Conservation (phyloP, 2,888 invertebrate species). For the Hydropsyche betteni region DNA sequence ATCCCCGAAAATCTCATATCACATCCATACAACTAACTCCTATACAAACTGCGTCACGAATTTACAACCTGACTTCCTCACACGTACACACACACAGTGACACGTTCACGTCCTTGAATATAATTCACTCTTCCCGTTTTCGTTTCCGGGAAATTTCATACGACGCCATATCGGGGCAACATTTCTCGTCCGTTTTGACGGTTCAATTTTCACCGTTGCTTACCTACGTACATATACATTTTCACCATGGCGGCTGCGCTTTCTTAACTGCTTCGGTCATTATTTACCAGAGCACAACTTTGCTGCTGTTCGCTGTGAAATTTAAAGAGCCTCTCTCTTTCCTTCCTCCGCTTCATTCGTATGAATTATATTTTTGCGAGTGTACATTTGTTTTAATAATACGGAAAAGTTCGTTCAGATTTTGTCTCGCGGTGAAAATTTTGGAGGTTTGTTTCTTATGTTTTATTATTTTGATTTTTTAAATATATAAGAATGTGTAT, state of each 20-base stretch:
- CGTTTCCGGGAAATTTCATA: background rate
- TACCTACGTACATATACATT: background rate
- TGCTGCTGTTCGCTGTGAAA: background rate
- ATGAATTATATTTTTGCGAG: no score
- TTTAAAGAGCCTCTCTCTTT: slow-evolving; percentile 9
- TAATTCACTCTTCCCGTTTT: background rate
- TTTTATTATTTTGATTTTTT: no score
- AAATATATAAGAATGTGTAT: no score
- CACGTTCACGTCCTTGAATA: background rate
- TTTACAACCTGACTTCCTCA: no score
- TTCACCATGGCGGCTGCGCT: background rate
- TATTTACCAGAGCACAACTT: slow-evolving; percentile 28
- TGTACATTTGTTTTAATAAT: slow-evolving; percentile 6
- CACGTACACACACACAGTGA: no score
- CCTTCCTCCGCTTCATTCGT: background rate
- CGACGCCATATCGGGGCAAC: background rate
- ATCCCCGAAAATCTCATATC: no score
- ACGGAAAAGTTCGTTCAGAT: background rate
- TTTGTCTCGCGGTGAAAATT: background rate
- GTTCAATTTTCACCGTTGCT: slow-evolving; percentile 20
- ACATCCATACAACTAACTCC: no score
- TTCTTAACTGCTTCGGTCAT: slow-evolving; percentile 28
- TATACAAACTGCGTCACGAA: no score
- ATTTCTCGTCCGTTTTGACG: background rate
- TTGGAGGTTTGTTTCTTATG: no score